Evolutionary conservation across 2,888 invertebrate species (phyloP), one percentile per base, ranked within the genome.

Genomic region (Urechis unicinctus): DNA sequence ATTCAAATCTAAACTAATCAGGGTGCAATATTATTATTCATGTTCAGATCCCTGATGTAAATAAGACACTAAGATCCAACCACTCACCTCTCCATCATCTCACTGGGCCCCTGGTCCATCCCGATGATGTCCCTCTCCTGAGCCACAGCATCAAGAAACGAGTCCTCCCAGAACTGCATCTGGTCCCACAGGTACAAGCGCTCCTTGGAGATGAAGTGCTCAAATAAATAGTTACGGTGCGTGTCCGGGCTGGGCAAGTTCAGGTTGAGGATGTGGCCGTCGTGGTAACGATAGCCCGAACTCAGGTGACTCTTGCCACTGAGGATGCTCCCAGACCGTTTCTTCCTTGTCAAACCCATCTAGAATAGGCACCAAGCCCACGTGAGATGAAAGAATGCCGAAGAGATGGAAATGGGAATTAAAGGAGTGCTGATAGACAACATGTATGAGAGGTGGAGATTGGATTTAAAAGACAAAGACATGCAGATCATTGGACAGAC

Each of bases 31-130:
- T n/a, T n/a, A n/a, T n/a, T n/a, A n/a, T n/a, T n/a, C n/a, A n/a
- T n/a, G n/a, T n/a, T n/a, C n/a, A n/a, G n/a, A n/a, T n/a, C n/a
- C n/a, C n/a, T n/a, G n/a, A n/a, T n/a, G n/a, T n/a, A n/a, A n/a
- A n/a, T n/a, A n/a, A n/a, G n/a, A n/a, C n/a, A n/a, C n/a, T n/a
- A n/a, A n/a, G n/a, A n/a, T n/a, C n/a, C n/a, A n/a, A n/a, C n/a
- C n/a, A n/a, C 64, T 52, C 60, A 83, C 81, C 95, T 85, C 71
- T 96, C 96, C 92, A 97, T 95, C 96, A 97, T 96, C 81, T 96
- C 96, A 54, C 89, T 87, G 36, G 96, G 94, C 24, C 96, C 95
- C 82, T 98, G 97, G 81, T 99, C 98, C 96, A 99, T 96, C 53
- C 98, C 79, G 66, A 97, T 91, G 86, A 97, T 92, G 73, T 99